These are phyloP conservation scores for Allolobophora icterica DNA, from an alignment of 2,888 invertebrate species.

Conservation along the genomic window DNA sequence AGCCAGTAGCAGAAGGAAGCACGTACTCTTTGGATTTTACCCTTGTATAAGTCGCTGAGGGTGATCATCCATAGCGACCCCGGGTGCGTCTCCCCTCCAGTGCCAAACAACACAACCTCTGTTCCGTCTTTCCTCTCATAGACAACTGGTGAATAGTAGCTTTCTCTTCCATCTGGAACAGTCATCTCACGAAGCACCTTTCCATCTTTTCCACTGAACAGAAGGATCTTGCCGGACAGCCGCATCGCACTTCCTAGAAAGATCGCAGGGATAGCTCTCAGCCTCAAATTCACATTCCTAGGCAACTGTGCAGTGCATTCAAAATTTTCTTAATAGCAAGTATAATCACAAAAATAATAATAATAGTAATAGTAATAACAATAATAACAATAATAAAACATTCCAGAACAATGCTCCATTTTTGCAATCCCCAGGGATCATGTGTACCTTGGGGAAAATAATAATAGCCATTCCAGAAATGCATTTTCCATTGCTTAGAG, in stretches of 20 bases:
- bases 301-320: not conserved
- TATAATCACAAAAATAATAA: not conserved
- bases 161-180: slow-evolving; percentile 74
- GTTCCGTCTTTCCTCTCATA: slow-evolving; percentile 64
- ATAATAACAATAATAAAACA: slow-evolving; percentile 24
- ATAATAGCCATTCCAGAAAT: too few relatives aligned
- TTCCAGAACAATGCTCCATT: too few relatives aligned
- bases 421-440: too few relatives aligned
- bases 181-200: slow-evolving; percentile 70
- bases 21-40: slow-evolving; percentile 53
- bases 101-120: slow-evolving; percentile 74
- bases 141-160: slow-evolving; percentile 75
- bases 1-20: not conserved
- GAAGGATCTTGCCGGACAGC: slow-evolving; percentile 73
- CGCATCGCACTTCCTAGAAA: slow-evolving; percentile 63
- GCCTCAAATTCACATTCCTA: not conserved
- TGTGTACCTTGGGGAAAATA: too few relatives aligned
- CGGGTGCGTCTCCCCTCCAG: slow-evolving; percentile 76
- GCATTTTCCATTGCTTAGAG: too few relatives aligned
- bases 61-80: slow-evolving; percentile 76
- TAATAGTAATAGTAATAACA: not conserved
- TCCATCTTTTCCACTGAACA: slow-evolving; percentile 77
- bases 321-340: not conserved
- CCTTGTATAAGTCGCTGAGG: slow-evolving; percentile 67
- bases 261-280: not conserved